Percentiles rank a stretch among this genome's conserved stretches.
phyloP scores from a whole-genome alignment of 2,797 vertebrate genomes.

The Scolopax bukidnonensis region DNA sequence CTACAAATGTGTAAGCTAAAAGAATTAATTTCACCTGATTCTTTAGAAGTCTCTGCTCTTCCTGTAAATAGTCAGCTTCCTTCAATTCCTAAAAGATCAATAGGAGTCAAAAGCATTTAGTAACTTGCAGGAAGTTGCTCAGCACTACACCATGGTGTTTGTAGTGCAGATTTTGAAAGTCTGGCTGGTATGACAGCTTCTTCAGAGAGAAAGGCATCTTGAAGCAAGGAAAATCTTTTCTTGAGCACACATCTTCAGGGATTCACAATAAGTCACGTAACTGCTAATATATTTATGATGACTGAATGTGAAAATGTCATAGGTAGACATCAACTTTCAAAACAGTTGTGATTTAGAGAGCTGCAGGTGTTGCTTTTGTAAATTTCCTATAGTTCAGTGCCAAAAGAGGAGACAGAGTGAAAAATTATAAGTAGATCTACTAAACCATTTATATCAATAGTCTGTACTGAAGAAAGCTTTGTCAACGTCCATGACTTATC shows the following conservation, averaged over 20 bases:
- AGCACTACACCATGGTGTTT: neutral
- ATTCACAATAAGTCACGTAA: neutral
- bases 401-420: neutral
- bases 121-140: neutral
- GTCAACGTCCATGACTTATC: neutral
- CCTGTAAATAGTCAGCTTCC: neutral
- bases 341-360: conserved; percentile 54
- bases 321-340: conserved; percentile 37
- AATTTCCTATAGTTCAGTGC: conserved; percentile 25
- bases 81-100: neutral
- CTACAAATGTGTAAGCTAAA: conserved; percentile 17
- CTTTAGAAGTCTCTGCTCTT: conserved; percentile 20
- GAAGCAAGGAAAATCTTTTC: conserved; percentile 2
- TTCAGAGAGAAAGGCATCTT: neutral
- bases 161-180: neutral
- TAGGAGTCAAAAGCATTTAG: neutral
- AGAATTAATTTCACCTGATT: conserved; percentile 17
- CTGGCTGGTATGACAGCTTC: neutral
- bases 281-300: conserved; percentile 22
- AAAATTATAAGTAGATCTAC: conserved; percentile 51
- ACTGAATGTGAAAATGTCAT: conserved; percentile 3
- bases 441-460: conserved; percentile 27
- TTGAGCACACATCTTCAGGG: neutral
- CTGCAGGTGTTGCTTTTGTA: conserved; percentile 54
- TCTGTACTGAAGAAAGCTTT: conserved; percentile 12